Base-by-base conservation (phyloP, 2,888 invertebrate genomes). In the Rhodophaea formosa region DNA sequence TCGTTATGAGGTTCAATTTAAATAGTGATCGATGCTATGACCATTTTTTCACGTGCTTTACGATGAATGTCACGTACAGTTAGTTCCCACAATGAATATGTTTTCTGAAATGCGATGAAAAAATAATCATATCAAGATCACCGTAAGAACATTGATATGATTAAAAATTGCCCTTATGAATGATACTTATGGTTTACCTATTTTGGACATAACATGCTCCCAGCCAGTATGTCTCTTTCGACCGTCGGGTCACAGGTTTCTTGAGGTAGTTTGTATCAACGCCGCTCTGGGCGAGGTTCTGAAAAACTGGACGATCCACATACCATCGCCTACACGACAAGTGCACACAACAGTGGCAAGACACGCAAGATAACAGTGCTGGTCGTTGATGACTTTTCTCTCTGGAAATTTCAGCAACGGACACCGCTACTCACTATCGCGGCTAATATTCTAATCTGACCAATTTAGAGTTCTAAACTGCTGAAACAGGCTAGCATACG, bases 261-360 rank as follows among this genome's bases (percentile, higher is more conserved):
- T 82, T 83, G 82, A 74, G 74, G 82, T 73, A 73, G 86, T 77
- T 82, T 85, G 83, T 79, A 75, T 83, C 81, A 83, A 84, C 85
- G 86, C 90, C 91, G 89, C 88, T 74, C 82, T 85, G 83, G 90
- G 90, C 90, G 89, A 82, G 78, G 86, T 77, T 91, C 91, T 91
- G 91, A 91, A 91, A 91, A 91, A 91, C 91, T 91, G 89, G 91
- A 90, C 90, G 90, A 90, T 91, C 91, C 91, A 90, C 88, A 89
- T 82, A 89, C 90, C 87, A 89, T 84, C 90, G 91, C 89, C 91
- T 89, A 90, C 86, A 82, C 86, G 86, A 86, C 84, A 80, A 81
- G 82, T 79, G 87, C 86, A 84, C 74, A 81, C 82, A 84, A 84
- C 84, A 86, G 84, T 84, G 82, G 79, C 84, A 74, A 77, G 69